Percentiles rank a stretch among this genome's conserved stretches.
phyloP scores from a whole-genome alignment of 2,888 invertebrate species.

The Crepidodera aurea region DNA sequence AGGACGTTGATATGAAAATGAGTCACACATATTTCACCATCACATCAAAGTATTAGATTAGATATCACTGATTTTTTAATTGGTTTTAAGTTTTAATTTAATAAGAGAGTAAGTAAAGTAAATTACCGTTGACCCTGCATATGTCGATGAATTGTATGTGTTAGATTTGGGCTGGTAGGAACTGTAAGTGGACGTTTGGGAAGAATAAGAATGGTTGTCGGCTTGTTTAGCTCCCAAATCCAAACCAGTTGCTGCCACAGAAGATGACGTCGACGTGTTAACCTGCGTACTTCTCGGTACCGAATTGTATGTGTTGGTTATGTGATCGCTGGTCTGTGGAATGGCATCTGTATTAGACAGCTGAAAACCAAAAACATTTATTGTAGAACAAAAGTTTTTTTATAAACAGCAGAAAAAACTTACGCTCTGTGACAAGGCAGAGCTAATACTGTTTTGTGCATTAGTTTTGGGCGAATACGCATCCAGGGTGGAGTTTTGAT shows the following conservation, averaged over 20 bases:
- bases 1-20: too few species aligned
- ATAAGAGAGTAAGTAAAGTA: too few species aligned
- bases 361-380: too few species aligned
- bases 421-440: constrained; percentile 59
- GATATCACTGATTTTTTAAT: too few species aligned
- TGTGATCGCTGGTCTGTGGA: constrained; percentile 59
- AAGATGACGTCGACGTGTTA: constrained; percentile 46
- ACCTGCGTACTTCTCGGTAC: constrained; percentile 57
- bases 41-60: too few species aligned
- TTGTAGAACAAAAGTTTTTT: too few species aligned
- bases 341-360: constrained; percentile 59
- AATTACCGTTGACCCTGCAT: constrained; percentile 56
- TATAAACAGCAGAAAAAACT: too few species aligned
- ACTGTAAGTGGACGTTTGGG: constrained; percentile 61
- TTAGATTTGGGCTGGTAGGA: constrained; percentile 58
- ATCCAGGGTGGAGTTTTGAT: constrained; percentile 64
- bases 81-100: too few species aligned
- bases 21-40: too few species aligned
- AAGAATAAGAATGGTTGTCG: constrained; percentile 41
- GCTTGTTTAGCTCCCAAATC: constrained; percentile 31
- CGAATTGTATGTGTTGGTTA: constrained; percentile 57
- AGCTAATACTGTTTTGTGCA: constrained; percentile 61
- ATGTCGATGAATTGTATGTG: constrained; percentile 54
- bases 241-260: constrained; percentile 46
- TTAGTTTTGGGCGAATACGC: constrained; percentile 56